Base-by-base conservation (phyloP, 2,113 vertebrate genomes). In the Pseudonaja textilis region DNA sequence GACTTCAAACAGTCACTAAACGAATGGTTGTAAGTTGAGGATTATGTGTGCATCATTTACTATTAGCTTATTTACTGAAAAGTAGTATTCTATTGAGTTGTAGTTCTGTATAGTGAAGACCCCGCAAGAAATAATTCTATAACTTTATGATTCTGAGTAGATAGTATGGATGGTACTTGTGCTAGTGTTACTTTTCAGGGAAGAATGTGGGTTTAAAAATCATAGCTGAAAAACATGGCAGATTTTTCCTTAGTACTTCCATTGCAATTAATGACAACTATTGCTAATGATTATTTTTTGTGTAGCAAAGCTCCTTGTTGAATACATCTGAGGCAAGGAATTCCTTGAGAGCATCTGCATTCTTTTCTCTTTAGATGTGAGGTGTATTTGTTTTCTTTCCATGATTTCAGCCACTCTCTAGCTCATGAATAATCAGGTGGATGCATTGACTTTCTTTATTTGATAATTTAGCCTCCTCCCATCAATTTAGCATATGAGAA, bases 271-370 rank as follows among this genome's bases (percentile, higher is more conserved):
- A 52, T 87, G 69, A 89, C 45, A 45, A 92, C 39, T 14, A 18
- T 81, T 74, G 57, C 29, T 56, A 55, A 47, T 89, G 56, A 8
- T 88, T 56, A 55, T 57, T 39, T 56, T 86, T 39, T 55, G 4
- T 74, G 54, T 81, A 81, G 87, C 42, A 92, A 88, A 92, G 91
- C 59, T 89, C 50, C 61, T 50, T 74, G 55, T 34, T 34, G 59
- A 74, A 52, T 55, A 54, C 59, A 74, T 74, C 8, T 88, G 87
- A 92, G 91, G 87, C 45, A 54, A 42, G 74, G 34, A 81, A 81
- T 81, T 81, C 74, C 23, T 69, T 88, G 57, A 69, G 23, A 88
- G 50, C 16, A 88, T 23, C 47, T 87, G n/a, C 34, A 52, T 87
- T 52, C 29, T 42, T 56, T 56, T 85, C 74, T 88, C n/a, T 88